These are phyloP conservation scores for Gastrophysa polygoni DNA, from an alignment of 2,888 invertebrate genomes.

Conservation along the genomic window DNA sequence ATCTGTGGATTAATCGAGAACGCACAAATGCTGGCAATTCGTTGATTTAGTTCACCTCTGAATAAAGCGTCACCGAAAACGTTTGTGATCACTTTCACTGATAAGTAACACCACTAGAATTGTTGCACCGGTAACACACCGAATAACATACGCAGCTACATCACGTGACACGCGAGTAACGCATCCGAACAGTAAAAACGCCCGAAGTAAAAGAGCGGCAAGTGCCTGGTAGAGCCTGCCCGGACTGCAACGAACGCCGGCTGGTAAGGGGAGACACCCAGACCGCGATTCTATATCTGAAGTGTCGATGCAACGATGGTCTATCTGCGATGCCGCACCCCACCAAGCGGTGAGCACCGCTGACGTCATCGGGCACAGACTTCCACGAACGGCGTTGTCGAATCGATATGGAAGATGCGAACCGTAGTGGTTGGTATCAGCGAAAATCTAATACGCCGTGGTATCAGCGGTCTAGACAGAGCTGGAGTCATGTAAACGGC, in stretches of 20 bases:
- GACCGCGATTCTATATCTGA: conserved; percentile 30
- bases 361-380: conserved; percentile 54
- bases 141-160: neutral
- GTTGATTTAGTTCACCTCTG: no score
- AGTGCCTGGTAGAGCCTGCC: conserved; percentile 6
- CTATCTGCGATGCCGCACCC: conserved; percentile 50
- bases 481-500: no score
- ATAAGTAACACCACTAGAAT: neutral
- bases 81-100: neutral
- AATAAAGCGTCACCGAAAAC: no score
- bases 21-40: no score
- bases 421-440: neutral
- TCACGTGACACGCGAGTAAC: neutral
- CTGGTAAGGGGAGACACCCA: conserved; percentile 30
- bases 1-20: no score
- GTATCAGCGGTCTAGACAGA: no score
- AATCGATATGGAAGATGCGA: neutral
- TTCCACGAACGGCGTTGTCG: conserved; percentile 18
- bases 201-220: neutral
- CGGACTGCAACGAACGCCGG: neutral
- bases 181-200: no score
- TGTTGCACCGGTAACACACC: neutral
- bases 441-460: no score
- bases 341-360: conserved; percentile 55
- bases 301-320: conserved; percentile 35